Base-by-base conservation (phyloP, 2,888 invertebrate genomes). In the Palloptera scutellata region DNA sequence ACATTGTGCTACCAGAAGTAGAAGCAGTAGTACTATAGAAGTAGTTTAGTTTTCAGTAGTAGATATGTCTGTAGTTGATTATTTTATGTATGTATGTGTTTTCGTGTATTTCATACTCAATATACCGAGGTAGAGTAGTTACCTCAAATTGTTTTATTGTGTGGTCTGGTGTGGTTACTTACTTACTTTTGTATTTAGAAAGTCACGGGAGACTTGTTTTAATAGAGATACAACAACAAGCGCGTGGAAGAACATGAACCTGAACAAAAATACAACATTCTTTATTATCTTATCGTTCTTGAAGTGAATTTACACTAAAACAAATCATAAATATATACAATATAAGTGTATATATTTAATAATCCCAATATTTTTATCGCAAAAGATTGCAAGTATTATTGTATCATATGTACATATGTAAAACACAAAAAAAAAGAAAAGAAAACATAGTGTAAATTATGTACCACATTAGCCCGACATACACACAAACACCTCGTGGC, bases 141-240 rank as follows among this genome's bases (percentile, higher is more conserved):
- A 48, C 2, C 48, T 12, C 2, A 15, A 48, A 42, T 40, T 59
- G 12, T 40, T 60, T 52, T 52, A 17, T 54, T 54, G 9, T 54
- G 19, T 6, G 13, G 13, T 12, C 6, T 54, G 19, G 54, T 54
- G 9, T n/a, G 6, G 9, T 19, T 54, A 12, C 20, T 54, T 12
- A 17, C 17, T 54, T 13, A 12, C 19, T 20, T 20, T 19, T 54
- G 59, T 59, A 43, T 17, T 61, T 61, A 61, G 61, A 61, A 61
- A 61, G 61, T 61, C 61, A 61, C 48, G 20, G 51, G 30, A 42
- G 51, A 61, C 61, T 61, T 48, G 40, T 30, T 61, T 61, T 61
- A 61, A 51, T 19, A 61, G n/a, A 51, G 17, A 42, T 42, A 20
- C 20, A 19, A 57, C 57, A 54, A 5, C 12, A 54, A 19, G 6